phyloP scores from a whole-genome alignment of 2,888 invertebrate species.

The Oasisia sp. region DNA sequence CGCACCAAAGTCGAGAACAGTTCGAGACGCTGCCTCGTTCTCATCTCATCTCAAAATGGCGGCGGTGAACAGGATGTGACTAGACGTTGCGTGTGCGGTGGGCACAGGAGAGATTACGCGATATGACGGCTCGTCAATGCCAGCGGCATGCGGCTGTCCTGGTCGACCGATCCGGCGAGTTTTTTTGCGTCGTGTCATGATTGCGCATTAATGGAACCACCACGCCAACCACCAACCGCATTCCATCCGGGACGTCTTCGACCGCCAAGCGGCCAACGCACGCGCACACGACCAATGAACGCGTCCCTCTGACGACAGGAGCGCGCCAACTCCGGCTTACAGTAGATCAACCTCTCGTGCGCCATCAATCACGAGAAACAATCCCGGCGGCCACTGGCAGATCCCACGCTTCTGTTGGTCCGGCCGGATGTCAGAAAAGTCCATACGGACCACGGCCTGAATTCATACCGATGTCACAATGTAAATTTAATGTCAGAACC shows the following conservation, averaged over 20 bases:
- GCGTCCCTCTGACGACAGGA: background rate
- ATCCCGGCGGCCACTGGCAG: background rate
- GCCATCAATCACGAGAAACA: background rate
- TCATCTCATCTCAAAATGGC: background rate
- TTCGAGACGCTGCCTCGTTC: background rate
- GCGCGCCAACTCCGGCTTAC: background rate
- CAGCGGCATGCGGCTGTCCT: background rate
- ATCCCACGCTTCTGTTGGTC: background rate
- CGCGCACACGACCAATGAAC: background rate
- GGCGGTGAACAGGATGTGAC: background rate
- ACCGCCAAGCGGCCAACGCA: background rate
- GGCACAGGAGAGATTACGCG: background rate
- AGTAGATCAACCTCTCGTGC: background rate
- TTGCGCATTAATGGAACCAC: constrained; percentile 2
- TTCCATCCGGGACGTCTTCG: background rate
- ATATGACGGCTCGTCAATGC: background rate
- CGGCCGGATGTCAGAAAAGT: background rate
- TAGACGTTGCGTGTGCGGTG: background rate
- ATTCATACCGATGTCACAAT: no score
- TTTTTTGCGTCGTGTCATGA: background rate
- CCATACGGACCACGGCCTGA: background rate
- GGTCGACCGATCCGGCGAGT: background rate
- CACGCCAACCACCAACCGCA: background rate
- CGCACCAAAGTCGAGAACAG: background rate
- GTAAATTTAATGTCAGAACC: background rate